Evolutionary conservation across 2,888 invertebrate species (phyloP), one percentile per base, ranked within the genome.

Genomic region (Lasioglossum leucozonium): DNA sequence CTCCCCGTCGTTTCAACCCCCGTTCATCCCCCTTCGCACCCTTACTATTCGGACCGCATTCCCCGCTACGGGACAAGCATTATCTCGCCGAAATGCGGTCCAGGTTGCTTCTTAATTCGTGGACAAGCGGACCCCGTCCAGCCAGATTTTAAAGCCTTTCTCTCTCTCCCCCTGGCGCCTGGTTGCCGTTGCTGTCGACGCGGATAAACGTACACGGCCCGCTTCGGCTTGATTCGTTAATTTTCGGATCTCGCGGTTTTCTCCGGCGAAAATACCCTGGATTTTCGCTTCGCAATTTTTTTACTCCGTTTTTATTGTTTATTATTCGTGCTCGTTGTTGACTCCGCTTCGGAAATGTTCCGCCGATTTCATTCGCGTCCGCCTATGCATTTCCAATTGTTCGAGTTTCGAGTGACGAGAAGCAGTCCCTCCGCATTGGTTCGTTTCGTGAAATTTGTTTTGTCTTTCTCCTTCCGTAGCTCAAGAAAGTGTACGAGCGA

Each of bases 101-200:
- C 77, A 67, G 67, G 71, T n/a, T 40, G n/a, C 34, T 67, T 72
- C 76, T 83, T 76, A 44, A 77, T 72, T 55, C 55, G 71, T 11
- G 71, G 40, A 34, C 77, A 47, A 18, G 65, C 65, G 34, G 34
- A 30, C 34, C 30, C 18, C 22, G 67, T 40, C 22, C 8, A 62
- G 62, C 5, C 62, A 62, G 62, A 26, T 62, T 62, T 62, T 62
- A 62, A 62, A 62, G 62, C 62, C 62, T 62, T 30, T 26, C 8
- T 51, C 47, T 62, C 30, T 6, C 16, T 26, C 58, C 5, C n/a
- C n/a, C n/a, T n/a, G n/a, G n/a, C n/a, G n/a, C n/a, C n/a, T n/a
- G n/a, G n/a, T n/a, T 13, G 16, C 30, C 30, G 62, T 30, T 30
- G 16, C 62, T 2, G 62, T 62, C 62, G 62, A 30, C 62, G 26